Conservation (phyloP, 1,140 invertebrate species). For the Zaprionus inermis region DNA sequence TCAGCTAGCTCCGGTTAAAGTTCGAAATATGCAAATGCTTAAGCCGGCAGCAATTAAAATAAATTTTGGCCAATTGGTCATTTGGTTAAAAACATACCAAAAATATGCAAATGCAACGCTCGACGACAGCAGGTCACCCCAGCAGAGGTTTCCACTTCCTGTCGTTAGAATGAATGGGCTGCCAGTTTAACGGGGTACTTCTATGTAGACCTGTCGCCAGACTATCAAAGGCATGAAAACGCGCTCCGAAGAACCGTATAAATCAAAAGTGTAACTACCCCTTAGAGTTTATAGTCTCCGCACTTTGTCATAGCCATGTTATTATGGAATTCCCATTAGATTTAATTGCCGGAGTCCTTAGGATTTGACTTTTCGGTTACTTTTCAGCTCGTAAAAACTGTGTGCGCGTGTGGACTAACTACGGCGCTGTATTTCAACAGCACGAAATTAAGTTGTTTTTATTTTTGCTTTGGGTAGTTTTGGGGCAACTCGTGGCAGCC, state of each 20-base stretch:
- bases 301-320: conserved; percentile 76
- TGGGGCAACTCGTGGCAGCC: conserved; percentile 73
- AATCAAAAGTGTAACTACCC: conserved; percentile 73
- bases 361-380: conserved; percentile 41
- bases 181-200: conserved; percentile 29
- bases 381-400: conserved; percentile 71
- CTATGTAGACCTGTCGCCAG: conserved; percentile 62
- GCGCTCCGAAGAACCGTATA: conserved; percentile 75
- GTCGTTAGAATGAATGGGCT: conserved; percentile 57
- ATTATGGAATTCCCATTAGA: conserved; percentile 81
- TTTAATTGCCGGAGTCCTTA: conserved; percentile 67
- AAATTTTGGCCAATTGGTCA: conserved; percentile 81
- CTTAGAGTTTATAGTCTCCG: conserved; percentile 19
- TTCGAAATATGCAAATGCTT: conserved; percentile 61
- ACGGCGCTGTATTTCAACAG: conserved; percentile 35
- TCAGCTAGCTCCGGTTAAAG: not conserved
- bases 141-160: conserved; percentile 71
- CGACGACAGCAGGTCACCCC: conserved; percentile 47
- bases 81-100: conserved; percentile 68
- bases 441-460: conserved; percentile 76
- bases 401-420: conserved; percentile 31
- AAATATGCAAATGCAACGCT: conserved; percentile 71
- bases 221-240: conserved; percentile 81
- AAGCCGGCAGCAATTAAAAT: conserved; percentile 66
- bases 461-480: conserved; percentile 30